Conservation (phyloP, 92 coral and sea anemone species). For the Epizoanthus stellaris region DNA sequence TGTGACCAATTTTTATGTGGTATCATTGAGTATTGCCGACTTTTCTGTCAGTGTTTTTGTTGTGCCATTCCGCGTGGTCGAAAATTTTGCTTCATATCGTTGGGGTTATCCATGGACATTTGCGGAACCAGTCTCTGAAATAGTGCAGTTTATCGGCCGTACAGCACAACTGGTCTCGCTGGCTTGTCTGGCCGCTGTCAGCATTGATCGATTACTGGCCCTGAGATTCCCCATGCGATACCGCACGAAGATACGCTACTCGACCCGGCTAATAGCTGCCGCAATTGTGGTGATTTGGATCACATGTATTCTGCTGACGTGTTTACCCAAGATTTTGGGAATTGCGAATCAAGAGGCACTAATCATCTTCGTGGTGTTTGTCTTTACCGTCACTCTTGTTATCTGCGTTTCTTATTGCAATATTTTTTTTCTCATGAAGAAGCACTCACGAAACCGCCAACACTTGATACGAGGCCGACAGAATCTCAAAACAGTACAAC, state of each 20-base stretch:
- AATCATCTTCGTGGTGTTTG: constrained; percentile 70
- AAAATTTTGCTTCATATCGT: constrained; percentile 54
- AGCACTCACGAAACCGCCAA: constrained; percentile 20
- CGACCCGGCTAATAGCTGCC: constrained; percentile 46
- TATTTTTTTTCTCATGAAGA: constrained; percentile 59
- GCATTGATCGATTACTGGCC: constrained; percentile 75
- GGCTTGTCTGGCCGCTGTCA: constrained; percentile 65
- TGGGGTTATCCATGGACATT: constrained; percentile 20
- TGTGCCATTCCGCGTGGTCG: constrained; percentile 78
- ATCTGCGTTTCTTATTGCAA: constrained; percentile 62
- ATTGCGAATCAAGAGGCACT: constrained; percentile 63
- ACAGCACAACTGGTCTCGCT: constrained; percentile 69
- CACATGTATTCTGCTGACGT: constrained; percentile 59
- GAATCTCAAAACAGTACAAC: constrained; percentile 5
- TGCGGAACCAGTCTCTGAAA: constrained; percentile 48
- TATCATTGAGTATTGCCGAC: constrained; percentile 74
- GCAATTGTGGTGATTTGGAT: constrained; percentile 64
- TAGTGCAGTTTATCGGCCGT: constrained; percentile 67
- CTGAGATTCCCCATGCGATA: constrained; percentile 68
- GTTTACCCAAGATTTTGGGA: constrained; percentile 70
- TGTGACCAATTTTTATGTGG: constrained; percentile 77
- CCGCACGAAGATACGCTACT: constrained; percentile 66
- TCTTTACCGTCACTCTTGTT: constrained; percentile 63
- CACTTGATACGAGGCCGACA: constrained; percentile 2
- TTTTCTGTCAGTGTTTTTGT: constrained; percentile 60